Base-by-base conservation (phyloP, 2,797 vertebrate genomes). In the Gila robusta region DNA sequence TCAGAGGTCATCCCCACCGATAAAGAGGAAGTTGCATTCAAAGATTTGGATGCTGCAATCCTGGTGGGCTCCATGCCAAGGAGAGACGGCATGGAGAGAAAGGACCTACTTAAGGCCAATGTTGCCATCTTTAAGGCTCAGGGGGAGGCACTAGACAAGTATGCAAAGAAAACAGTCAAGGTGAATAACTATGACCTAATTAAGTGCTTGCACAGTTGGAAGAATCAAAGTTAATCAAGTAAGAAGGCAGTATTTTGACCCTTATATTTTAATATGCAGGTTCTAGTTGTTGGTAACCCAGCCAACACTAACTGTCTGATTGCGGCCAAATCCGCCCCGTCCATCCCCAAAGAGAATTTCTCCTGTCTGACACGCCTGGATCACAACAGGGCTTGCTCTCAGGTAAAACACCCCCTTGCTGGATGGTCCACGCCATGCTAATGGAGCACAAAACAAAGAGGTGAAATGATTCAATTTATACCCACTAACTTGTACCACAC, bases 11-110 rank as follows among this genome's bases (percentile, higher is more conserved):
- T 98, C 76, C 93, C 96, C 88, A 99, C 98, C 17, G 98, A 98
- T 94, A 97, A 98, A 90, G 98, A 97, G 90, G 97, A 98, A 14
- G 93, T 97, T 76, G 98, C 96, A 47, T 99, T 99, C 94, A 97
- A 97, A 94, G 97, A 97, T 89, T 94, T 99, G 88, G 98, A 99
- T 78, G 90, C 96, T 26, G 98, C 98, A 74, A 95, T 99, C 91
- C 92, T 99, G 92, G 97, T 99, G 90, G 98, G 98, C 79, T 98
- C 98, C 85, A 99, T 99, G 98, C 98, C 98, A 79, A 96, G 98
- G 89, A 97, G 94, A 91, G 98, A 99, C 9, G 98, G 98, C 86
- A 99, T 99, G 98, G 98, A 99, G 91, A 96, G 98, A 91, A 98
- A 98, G 92, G 98, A 99, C 92, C 94, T 99, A 81, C 97, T 99